A percentile compares a stretch with the other conserved stretches of the same genome.
Conservation (phyloP, 2,888 invertebrate species). For the Patella ulyssiponensis region DNA sequence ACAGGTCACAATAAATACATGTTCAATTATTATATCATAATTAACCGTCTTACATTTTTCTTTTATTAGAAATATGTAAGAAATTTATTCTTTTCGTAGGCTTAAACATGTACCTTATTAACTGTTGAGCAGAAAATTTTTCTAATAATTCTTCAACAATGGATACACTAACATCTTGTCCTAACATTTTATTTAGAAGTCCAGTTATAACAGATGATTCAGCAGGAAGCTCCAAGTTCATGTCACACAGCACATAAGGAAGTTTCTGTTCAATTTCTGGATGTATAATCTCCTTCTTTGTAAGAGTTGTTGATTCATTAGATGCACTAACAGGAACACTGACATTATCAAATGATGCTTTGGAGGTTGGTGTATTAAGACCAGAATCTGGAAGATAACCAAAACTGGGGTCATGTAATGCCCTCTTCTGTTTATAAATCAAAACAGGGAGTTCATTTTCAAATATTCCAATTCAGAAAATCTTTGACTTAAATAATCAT, state of each 20-base stretch:
- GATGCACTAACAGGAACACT: not conserved
- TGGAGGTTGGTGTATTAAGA: slow-evolving; percentile 29
- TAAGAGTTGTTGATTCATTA: not conserved
- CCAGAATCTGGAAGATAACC: not conserved
- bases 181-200: slow-evolving; percentile 75
- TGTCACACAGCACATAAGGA: slow-evolving; percentile 80
- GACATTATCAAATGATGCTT: slow-evolving; percentile 22
- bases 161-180: slow-evolving; percentile 76
- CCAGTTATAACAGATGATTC: slow-evolving; percentile 79
- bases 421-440: no score
- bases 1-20: no score
- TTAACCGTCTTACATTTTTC: no score
- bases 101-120: slow-evolving; percentile 76
- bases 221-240: slow-evolving; percentile 80
- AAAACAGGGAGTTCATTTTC: no score
- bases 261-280: slow-evolving; percentile 79
- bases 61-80: no score
- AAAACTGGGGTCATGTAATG: no score
- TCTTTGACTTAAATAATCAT: no score
- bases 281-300: slow-evolving; percentile 67
- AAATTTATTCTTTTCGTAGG: no score
- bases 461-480: no score
- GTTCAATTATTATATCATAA: no score
- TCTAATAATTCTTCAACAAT: slow-evolving; percentile 82
- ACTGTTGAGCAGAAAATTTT: slow-evolving; percentile 84